Evolutionary conservation across 2,113 vertebrate species (phyloP), one percentile per base, ranked within the genome.

Genomic region (Tyto alba): DNA sequence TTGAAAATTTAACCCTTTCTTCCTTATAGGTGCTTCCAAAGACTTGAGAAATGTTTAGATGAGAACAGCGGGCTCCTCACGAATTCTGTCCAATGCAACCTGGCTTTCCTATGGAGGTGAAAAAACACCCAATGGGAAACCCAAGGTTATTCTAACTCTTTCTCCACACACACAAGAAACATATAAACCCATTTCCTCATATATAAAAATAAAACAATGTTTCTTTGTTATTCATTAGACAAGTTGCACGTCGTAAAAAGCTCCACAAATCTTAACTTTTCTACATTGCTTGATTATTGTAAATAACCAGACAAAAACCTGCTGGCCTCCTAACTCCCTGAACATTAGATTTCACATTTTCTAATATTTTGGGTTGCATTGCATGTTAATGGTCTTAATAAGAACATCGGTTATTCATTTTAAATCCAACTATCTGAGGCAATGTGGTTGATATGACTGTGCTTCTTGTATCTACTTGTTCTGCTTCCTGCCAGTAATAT

Each of bases 361-460:
- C 26, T 77, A 86, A 30, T 71, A 73, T 53, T 87, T 84, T 74
- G 47, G 38, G 18, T 63, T 74, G 9, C 10, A 45, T 11, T 77
- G 45, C n/a, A 64, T n/a, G 6, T 66, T 83, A 90, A 71, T 7
- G 12, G 22, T 60, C 53, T 43, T 68, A 64, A 73, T 56, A 85
- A 91, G 68, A 94, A 38, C 16, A 95, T 34, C 22, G 43, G 38
- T 29, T 74, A 55, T 5, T 68, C 27, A 64, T 52, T 88, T 93
- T 86, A 79, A 96, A 86, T 66, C 72, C 34, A 86, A 0, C 16
- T 92, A 83, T 68, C 64, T 55, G 38, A 84, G 40, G 22, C 0
- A 0, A 74, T 25, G 34, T 1, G 0, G 50, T 26, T 81, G 56
- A 69, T 69, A 40, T 2, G 6, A 57, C 56, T 38, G 25, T 23